These are phyloP conservation scores for Hyperoplus lanceolatus DNA, from an alignment of 2,797 vertebrate genomes.

Conservation along the genomic window DNA sequence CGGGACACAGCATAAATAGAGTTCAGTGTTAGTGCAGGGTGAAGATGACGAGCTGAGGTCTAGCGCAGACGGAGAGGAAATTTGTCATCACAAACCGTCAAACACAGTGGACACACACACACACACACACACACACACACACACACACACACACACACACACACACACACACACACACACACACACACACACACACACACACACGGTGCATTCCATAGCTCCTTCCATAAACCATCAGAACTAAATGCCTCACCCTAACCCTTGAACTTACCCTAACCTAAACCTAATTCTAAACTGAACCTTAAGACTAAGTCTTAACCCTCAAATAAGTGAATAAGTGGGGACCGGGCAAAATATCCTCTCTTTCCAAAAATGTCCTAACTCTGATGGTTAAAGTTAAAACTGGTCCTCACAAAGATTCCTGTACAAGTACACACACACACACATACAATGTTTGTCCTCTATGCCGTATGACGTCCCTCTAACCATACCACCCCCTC, in stretches of 20 bases:
- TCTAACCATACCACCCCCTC: constrained; percentile 72
- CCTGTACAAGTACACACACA: constrained; percentile 22
- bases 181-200: constrained; percentile 33
- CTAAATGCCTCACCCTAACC: too few species aligned
- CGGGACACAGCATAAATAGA: constrained; percentile 76
- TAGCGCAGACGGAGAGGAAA: constrained; percentile 77
- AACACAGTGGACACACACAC: constrained; percentile 38
- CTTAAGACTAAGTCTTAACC: too few species aligned
- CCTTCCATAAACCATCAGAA: too few species aligned
- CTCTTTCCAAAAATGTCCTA: too few species aligned
- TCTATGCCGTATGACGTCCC: constrained; percentile 53
- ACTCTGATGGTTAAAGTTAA: too few species aligned
- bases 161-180: constrained; percentile 41
- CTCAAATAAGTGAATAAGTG: too few species aligned
- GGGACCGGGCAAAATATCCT: too few species aligned
- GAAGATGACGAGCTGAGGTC: constrained; percentile 80
- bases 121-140: constrained; percentile 37
- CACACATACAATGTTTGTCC: constrained; percentile 44
- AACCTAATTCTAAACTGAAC: background rate
- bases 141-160: constrained; percentile 8
- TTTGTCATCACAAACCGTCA: constrained; percentile 77
- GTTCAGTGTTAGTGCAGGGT: constrained; percentile 51
- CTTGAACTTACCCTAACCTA: background rate
- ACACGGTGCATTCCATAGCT: too few species aligned
- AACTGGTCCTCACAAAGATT: too few species aligned